Base-by-base conservation (phyloP, 2,113 vertebrate species). In the Cyprinodon variegatus region DNA sequence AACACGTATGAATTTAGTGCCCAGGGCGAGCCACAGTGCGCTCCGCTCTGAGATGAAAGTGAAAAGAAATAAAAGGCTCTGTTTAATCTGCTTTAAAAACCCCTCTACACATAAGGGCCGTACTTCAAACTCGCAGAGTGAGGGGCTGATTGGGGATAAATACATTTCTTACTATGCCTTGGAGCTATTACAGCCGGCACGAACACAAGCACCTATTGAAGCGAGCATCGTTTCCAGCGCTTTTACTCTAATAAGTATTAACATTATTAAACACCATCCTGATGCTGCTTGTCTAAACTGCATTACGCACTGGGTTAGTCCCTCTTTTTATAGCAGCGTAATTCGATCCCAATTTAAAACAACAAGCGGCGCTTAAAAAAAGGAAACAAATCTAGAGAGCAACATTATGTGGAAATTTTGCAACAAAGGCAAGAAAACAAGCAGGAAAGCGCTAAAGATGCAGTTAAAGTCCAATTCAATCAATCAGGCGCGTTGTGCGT, bases 41-140 rank as follows among this genome's bases (percentile, higher is more conserved):
- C 95, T 87, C 78, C 94, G 96, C 96, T 96, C 95, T 96, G 95
- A 98, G 97, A 99, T 99, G 97, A 99, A 98, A 99, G 97, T 97
- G 95, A 95, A 96, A 95, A 95, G 95, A 97, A 98, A 98, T 97
- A 97, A 98, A 95, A 96, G 95, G 95, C 96, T 96, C 94, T 94
- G 95, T 97, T 98, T 98, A 99, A 98, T 98, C 97, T 96, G 96
- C 95, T 95, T 96, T 97, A 96, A 96, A 97, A 95, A 94, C 90
- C 94, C 96, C 89, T 97, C 96, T 96, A 96, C 96, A 96, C 94
- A 95, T 94, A 95, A 94, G 95, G 96, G 96, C 96, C 96, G 96
- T 94, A 96, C 96, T 95, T 94, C 94, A 93, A 95, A 96, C 95
- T 95, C 95, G 89, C 91, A 93, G 96, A 96, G 95, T 95, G 95